These are phyloP conservation scores for Ondatra zibethicus DNA, from an alignment of 2,113 vertebrate species.

Conservation along the genomic window DNA sequence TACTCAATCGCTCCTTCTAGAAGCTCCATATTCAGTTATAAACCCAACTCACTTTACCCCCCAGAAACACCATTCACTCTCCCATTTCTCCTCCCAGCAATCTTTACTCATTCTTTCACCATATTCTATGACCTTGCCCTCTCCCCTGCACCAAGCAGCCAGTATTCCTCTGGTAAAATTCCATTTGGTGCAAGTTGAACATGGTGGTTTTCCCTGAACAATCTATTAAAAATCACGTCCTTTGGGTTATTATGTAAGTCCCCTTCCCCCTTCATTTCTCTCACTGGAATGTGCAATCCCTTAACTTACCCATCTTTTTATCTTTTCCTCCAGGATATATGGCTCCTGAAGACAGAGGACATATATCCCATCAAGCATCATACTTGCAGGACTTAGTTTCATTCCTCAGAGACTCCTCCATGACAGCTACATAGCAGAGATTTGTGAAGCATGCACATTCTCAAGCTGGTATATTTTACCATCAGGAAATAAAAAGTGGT, in stretches of 20 bases:
- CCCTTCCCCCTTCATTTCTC: neutral
- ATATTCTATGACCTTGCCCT: neutral
- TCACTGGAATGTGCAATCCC: neutral
- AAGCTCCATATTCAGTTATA: neutral
- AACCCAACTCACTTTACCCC: neutral
- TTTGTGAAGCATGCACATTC: neutral
- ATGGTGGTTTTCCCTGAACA: neutral
- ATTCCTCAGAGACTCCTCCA: neutral
- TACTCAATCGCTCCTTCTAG: neutral
- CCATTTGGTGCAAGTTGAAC: neutral
- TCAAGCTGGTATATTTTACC: neutral
- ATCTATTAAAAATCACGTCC: neutral
- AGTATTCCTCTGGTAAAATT: neutral
- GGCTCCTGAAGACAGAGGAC: neutral
- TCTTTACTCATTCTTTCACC: neutral
- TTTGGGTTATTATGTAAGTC: neutral
- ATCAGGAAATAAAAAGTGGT: neutral
- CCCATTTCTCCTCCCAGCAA: neutral
- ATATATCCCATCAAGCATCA: neutral
- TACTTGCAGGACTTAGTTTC: neutral
- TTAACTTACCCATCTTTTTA: neutral
- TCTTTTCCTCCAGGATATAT: neutral
- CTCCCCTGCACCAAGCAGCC: fast-evolving
- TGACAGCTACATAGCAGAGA: neutral
- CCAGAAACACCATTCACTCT: fast-evolving